A percentile compares a stretch with the other conserved stretches of the same genome.
Conservation (phyloP, 2,888 invertebrate species). For the Laspeyria flexula region DNA sequence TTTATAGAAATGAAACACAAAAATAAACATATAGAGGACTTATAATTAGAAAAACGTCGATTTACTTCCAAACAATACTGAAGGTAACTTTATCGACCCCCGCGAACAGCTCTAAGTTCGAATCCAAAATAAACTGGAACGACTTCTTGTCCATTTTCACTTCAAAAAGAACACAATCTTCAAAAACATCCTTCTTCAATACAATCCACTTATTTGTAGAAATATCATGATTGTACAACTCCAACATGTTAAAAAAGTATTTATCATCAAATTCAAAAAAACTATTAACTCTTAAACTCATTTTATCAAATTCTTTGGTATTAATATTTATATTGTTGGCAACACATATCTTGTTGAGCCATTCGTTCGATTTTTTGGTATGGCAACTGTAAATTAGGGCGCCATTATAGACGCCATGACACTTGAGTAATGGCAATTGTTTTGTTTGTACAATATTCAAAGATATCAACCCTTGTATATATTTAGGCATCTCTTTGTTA, state of each 20-base stretch:
- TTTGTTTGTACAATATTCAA: conserved; percentile 38
- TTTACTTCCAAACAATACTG: conserved; percentile 47
- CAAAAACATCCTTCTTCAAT: conserved; percentile 20
- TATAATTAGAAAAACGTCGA: background rate
- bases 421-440: conserved; percentile 57
- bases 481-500: background rate
- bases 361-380: conserved; percentile 45
- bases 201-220: conserved; percentile 53
- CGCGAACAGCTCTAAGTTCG: conserved; percentile 52
- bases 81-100: conserved; percentile 63
- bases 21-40: background rate
- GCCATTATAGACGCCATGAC: conserved; percentile 61
- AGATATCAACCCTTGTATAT: conserved; percentile 34
- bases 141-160: conserved; percentile 55
- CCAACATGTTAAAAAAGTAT: conserved; percentile 50
- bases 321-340: conserved; percentile 29
- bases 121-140: conserved; percentile 48
- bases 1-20: background rate
- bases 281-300: conserved; percentile 48
- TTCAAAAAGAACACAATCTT: conserved; percentile 35
- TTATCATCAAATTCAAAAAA: conserved; percentile 40
- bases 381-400: conserved; percentile 62
- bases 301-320: conserved; percentile 27
- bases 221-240: conserved; percentile 56
- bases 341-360: conserved; percentile 41